Evolutionary conservation across 2,888 invertebrate species (phyloP).

Genomic region (Cheiracanthium punctorium): DNA sequence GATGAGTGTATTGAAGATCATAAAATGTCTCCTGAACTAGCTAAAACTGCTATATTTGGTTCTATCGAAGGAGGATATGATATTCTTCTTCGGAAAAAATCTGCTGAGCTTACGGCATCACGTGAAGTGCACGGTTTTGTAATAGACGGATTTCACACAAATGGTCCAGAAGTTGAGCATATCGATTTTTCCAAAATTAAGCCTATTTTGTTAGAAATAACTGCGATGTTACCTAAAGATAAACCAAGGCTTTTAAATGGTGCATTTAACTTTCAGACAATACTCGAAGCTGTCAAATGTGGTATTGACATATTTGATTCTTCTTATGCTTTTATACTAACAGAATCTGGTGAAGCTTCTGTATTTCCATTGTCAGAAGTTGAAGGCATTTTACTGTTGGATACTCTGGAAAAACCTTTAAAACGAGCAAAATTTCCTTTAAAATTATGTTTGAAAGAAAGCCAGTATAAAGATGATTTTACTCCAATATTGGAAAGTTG

Average conservation of each 20-base stretch:
- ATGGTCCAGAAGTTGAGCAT: constrained; percentile 81
- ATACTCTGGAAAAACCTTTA: background rate
- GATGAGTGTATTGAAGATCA: constrained; percentile 83
- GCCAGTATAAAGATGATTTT: constrained; percentile 80
- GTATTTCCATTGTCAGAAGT: constrained; percentile 77
- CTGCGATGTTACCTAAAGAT: constrained; percentile 82
- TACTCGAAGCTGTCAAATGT: constrained; percentile 83
- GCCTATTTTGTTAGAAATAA: constrained; percentile 81
- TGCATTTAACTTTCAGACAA: constrained; percentile 85
- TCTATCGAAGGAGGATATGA: constrained; percentile 86
- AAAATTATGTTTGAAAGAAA: constrained; percentile 74
- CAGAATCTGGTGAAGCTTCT: constrained; percentile 84
- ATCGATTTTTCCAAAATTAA: constrained; percentile 79
- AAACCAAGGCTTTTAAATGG: constrained; percentile 86
- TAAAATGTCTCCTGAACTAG: constrained; percentile 79
- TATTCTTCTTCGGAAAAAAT: constrained; percentile 81
- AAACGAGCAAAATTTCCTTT: constrained; percentile 26
- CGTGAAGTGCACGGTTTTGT: constrained; percentile 82
- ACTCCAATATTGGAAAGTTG: constrained; percentile 83
- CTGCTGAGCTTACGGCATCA: constrained; percentile 81
- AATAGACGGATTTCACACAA: constrained; percentile 88
- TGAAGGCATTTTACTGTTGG: background rate
- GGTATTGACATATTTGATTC: constrained; percentile 94
- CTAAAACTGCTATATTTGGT: constrained; percentile 80
- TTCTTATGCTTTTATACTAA: constrained; percentile 85